These are phyloP conservation scores for Drosophila picticornis DNA, from an alignment of 2,888 invertebrate genomes.

Conservation along the genomic window DNA sequence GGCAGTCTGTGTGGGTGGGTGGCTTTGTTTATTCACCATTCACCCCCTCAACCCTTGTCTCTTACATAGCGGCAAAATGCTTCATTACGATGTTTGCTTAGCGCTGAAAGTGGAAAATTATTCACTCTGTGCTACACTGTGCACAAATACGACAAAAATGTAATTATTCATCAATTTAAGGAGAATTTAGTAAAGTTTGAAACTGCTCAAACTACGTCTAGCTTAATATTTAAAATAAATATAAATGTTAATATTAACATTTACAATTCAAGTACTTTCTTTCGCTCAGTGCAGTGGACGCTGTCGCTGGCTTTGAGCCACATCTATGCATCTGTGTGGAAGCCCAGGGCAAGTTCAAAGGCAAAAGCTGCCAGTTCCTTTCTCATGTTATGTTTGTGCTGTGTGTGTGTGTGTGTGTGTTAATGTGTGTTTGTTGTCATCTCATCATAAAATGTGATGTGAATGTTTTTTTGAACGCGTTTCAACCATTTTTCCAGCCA, in stretches of 20 bases:
- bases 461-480: constrained; percentile 44
- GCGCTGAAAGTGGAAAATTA: constrained; percentile 55
- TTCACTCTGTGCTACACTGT: constrained; percentile 51
- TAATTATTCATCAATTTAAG: neutral
- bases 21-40: constrained; percentile 38
- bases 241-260: neutral
- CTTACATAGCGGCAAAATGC: constrained; percentile 61
- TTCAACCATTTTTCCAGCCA: constrained; percentile 35
- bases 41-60: constrained; percentile 40
- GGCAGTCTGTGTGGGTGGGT: constrained; percentile 37
- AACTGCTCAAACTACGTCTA: neutral
- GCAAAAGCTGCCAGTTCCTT: constrained; percentile 44
- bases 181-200: neutral
- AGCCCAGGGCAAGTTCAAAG: constrained; percentile 66
- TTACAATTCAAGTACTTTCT: neutral
- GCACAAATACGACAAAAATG: neutral
- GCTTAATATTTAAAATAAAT: neutral
- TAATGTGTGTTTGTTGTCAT: constrained; percentile 37
- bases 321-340: constrained; percentile 17
- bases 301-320: constrained; percentile 39
- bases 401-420: constrained; percentile 38
- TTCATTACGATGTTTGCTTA: constrained; percentile 72
- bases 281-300: constrained; percentile 39
- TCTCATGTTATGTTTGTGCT: constrained; percentile 51
- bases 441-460: constrained; percentile 68